Evolutionary conservation across 2,888 invertebrate species (phyloP), one percentile per base, ranked within the genome.

Genomic region (Marronus borbonicus): DNA sequence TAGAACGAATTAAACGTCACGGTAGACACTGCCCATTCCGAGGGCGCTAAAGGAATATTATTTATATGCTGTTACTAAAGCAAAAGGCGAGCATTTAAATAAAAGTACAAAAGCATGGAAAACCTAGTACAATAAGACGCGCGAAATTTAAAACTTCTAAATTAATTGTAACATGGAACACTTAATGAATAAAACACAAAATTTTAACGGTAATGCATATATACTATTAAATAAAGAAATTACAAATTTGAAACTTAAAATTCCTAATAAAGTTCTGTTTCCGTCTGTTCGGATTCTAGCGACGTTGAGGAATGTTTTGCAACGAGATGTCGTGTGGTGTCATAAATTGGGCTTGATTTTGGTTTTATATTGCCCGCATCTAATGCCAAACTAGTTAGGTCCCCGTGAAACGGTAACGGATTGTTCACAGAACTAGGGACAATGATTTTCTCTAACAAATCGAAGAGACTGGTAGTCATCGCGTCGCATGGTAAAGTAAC

Each of bases 371-470:
- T 81, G 2, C 82, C 82, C 10, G 80, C 81, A 31, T 83, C 83
- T 65, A 81, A 62, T 4, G 79, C 82, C 12, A 84, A 77, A 62
- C 82, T 80, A n/a, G 83, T 82, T 39, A 84, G 77, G 62, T 84
- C 84, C 7, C 84, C 84, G 72, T 80, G 81, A 55, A 84, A 80
- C 20, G 83, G 83, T 8, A 84, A 55, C 3, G 82, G 82, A 58
- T 83, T 81, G 28, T 76, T 72, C 52, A 82, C 72, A 14, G 81
- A 82, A 75, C 80, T 81, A 1, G 77, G 76, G 7, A 75, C 78
- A n/a, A 83, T 82, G 50, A 83, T 80, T 64, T 82, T 80, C 76
- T 83, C 83, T 66, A 84, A 79, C 36, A 84, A 79, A 70, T 81
- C 76, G 75, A 84, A 80, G 44, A 84, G 80, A 78, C 84, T 84